Conservation (phyloP, 2,888 invertebrate species). For the Lasioglossum leucozonium region DNA sequence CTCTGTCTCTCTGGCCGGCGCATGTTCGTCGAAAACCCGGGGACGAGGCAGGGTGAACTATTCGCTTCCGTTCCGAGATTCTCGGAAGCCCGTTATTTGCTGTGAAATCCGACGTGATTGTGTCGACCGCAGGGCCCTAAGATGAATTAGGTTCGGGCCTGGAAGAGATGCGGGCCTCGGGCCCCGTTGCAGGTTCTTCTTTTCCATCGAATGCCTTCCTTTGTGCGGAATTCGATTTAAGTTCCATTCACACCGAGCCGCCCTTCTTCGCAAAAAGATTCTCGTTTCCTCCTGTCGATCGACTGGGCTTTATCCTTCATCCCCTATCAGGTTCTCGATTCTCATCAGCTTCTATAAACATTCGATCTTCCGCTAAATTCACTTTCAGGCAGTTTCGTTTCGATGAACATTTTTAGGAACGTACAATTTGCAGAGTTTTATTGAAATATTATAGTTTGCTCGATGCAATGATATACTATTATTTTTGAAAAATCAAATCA, state of each 20-base stretch:
- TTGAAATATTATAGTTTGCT: background rate
- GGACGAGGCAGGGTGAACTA: background rate
- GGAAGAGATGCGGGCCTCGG: conserved; percentile 63
- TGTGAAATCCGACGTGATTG: conserved; percentile 45
- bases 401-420: background rate
- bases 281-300: conserved; percentile 7
- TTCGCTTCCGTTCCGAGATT: conserved; percentile 41
- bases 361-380: background rate
- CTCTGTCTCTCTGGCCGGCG: background rate
- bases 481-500: no score
- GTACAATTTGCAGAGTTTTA: background rate
- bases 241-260: conserved; percentile 61
- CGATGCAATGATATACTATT: no score
- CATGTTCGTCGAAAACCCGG: background rate
- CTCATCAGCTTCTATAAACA: background rate
- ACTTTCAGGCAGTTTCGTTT: background rate
- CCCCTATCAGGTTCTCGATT: background rate
- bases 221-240: conserved; percentile 75
- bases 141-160: conserved; percentile 71
- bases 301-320: background rate
- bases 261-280: background rate
- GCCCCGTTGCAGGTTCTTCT: conserved; percentile 74
- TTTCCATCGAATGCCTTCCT: conserved; percentile 73
- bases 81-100: conserved; percentile 41
- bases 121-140: conserved; percentile 60